Evolutionary conservation across 2,888 invertebrate species (phyloP).

Genomic region (Dasypogon diadema): DNA sequence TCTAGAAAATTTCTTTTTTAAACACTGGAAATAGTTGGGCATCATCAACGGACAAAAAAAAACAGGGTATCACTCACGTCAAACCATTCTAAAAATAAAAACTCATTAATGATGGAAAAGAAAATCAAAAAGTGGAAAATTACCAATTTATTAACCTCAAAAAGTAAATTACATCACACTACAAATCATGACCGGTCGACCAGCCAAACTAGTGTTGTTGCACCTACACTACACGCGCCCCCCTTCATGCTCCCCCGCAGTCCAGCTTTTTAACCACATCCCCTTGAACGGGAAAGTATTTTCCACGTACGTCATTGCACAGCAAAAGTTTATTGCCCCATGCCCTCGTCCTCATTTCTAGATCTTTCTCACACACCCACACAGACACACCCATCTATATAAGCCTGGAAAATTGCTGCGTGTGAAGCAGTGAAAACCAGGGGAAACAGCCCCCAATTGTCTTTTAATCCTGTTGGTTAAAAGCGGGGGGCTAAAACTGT

Average conservation of each 20-base stretch:
- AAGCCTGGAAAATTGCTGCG: too few species aligned
- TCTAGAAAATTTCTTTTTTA: slow-evolving; percentile 13
- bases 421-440: too few species aligned
- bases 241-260: neutral
- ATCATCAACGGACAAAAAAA: too few species aligned
- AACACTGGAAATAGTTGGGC: too few species aligned
- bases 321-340: slow-evolving; percentile 66
- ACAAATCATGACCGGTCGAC: neutral
- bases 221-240: too few species aligned
- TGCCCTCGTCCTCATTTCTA: slow-evolving; percentile 67
- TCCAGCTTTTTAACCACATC: neutral
- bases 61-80: neutral
- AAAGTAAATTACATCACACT: neutral
- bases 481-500: too few species aligned
- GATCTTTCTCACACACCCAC: slow-evolving; percentile 54
- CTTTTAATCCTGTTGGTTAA: too few species aligned
- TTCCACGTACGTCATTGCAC: slow-evolving; percentile 30
- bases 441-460: too few species aligned
- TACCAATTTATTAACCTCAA: slow-evolving; percentile 14
- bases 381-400: too few species aligned
- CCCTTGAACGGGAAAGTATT: slow-evolving; percentile 45
- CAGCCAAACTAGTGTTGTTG: neutral
- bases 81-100: slow-evolving; percentile 8
- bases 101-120: neutral
- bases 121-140: slow-evolving; percentile 20